phyloP scores from a whole-genome alignment of 2,888 invertebrate genomes.

The Synanthedon vespiformis region DNA sequence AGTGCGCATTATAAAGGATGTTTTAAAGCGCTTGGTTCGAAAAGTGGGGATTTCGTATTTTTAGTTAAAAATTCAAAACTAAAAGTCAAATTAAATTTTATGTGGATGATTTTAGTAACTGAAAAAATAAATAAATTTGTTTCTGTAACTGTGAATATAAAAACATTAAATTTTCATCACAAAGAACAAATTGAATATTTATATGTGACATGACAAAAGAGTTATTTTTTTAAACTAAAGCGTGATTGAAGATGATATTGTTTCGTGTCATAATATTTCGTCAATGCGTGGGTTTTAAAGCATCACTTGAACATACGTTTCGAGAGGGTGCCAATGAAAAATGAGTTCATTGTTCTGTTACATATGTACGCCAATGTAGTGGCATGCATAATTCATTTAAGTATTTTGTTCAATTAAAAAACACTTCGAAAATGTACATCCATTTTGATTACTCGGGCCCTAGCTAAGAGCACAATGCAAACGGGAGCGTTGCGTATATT shows the following conservation, averaged over 20 bases:
- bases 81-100: too few species aligned
- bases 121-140: too few species aligned
- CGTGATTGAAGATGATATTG: constrained; percentile 16
- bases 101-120: too few species aligned
- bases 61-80: too few species aligned
- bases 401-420: not conserved
- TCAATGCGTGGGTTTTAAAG: constrained; percentile 3
- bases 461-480: too few species aligned
- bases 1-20: too few species aligned
- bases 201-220: constrained; percentile 7
- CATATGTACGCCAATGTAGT: constrained; percentile 10
- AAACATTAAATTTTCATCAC: too few species aligned
- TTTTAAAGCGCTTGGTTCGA: too few species aligned
- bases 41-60: too few species aligned
- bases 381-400: not conserved
- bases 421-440: too few species aligned
- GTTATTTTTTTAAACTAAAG: constrained; percentile 12
- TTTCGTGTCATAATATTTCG: constrained; percentile 5
- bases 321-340: constrained; percentile 15
- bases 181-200: constrained; percentile 15
- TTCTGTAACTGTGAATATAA: too few species aligned
- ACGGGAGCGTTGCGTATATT: too few species aligned
- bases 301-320: not conserved
- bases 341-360: constrained; percentile 30
- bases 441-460: not conserved